Evolutionary conservation across 2,888 invertebrate genomes (phyloP).

Genomic region (Ferrisia virgata): DNA sequence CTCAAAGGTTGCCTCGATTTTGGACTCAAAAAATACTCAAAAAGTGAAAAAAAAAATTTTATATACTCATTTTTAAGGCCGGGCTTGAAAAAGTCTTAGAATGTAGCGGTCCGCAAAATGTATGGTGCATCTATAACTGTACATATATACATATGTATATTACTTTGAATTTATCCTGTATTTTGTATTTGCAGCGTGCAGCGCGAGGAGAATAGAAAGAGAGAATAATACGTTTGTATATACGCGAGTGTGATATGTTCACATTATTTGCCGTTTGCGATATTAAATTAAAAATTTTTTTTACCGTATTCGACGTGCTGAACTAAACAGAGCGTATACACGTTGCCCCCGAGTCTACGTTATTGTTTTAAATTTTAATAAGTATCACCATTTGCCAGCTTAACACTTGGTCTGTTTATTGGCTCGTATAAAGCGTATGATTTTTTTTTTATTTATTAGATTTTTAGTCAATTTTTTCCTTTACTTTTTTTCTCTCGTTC

Average conservation of each 20-base stretch:
- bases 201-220: too few species aligned
- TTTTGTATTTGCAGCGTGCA: too few species aligned
- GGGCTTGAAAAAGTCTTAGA: too few species aligned
- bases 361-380: slow-evolving; percentile 13
- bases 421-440: background rate
- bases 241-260: background rate
- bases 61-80: too few species aligned
- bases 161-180: too few species aligned
- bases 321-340: background rate
- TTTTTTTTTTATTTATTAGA: background rate
- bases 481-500: background rate
- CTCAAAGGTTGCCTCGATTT: too few species aligned
- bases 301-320: background rate
- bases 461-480: background rate
- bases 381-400: background rate
- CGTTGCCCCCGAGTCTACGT: background rate
- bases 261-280: background rate
- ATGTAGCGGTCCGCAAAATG: too few species aligned
- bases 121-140: too few species aligned
- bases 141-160: too few species aligned
- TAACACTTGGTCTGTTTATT: background rate
- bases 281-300: background rate
- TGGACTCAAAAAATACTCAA: too few species aligned
- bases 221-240: background rate
- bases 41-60: too few species aligned